phyloP scores from a whole-genome alignment of 2,797 vertebrate genomes.

The Limosa lapponica region DNA sequence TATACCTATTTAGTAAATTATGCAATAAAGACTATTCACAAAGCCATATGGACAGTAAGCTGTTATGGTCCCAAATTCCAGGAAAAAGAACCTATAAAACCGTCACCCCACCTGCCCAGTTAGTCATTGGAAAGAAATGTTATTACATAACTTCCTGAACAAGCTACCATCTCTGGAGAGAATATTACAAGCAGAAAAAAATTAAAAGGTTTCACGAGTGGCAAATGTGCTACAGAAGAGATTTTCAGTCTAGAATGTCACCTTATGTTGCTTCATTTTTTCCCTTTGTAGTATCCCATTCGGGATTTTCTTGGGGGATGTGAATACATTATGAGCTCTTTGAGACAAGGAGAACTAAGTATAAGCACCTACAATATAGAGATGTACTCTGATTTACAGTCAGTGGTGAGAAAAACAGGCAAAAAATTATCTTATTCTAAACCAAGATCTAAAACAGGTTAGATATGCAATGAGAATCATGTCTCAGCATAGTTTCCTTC shows the following conservation, averaged over 20 bases:
- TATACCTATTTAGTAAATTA: background rate
- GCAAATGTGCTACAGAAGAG: background rate
- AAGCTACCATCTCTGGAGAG: background rate
- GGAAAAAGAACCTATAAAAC: background rate
- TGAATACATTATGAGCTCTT: accelerated
- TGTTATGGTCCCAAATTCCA: background rate
- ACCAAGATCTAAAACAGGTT: background rate
- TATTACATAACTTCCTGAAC: background rate
- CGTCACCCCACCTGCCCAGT: background rate
- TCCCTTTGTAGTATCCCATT: background rate
- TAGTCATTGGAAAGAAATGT: background rate
- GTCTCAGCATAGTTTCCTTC: background rate
- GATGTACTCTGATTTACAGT: background rate
- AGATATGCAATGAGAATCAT: background rate
- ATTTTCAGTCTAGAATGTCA: background rate
- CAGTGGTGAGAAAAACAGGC: background rate
- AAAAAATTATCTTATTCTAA: background rate
- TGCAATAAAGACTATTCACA: background rate
- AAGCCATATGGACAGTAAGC: background rate
- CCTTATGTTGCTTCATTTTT: background rate
- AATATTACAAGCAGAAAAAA: background rate
- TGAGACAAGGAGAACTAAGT: background rate
- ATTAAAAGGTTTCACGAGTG: background rate
- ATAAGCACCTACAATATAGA: background rate
- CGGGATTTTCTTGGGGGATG: background rate